Evolutionary conservation across 2,113 vertebrate genomes (phyloP).

Genomic region (Nerophis ophidion): DNA sequence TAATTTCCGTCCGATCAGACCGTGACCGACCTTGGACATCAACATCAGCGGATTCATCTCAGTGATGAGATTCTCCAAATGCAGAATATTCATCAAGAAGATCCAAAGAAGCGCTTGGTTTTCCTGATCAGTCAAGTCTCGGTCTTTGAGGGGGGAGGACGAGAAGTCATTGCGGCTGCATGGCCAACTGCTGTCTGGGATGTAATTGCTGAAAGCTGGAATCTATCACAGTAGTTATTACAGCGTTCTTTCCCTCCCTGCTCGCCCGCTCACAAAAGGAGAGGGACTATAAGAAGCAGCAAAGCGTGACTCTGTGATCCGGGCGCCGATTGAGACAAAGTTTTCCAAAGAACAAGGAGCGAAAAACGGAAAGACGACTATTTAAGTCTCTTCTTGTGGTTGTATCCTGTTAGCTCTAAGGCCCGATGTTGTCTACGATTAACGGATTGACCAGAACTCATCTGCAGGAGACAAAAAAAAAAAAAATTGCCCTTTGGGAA

Average conservation of each 20-base stretch:
- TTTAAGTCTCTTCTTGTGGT: not conserved
- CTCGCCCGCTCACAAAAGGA: not conserved
- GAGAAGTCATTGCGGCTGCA: not conserved
- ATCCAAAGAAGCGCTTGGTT: not conserved
- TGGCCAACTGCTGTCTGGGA: not conserved
- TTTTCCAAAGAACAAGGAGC: too few species aligned
- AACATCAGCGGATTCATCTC: not conserved
- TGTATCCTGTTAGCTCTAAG: not conserved
- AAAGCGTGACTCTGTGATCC: not conserved
- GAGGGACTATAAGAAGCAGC: conserved; percentile 3
- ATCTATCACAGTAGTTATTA: conserved; percentile 8
- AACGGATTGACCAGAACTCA: not conserved
- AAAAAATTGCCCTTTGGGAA: not conserved
- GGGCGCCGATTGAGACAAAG: not conserved
- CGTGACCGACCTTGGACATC: not conserved
- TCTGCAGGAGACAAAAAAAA: not conserved
- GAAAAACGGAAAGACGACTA: not conserved
- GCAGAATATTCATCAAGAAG: not conserved
- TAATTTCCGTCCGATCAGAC: not conserved
- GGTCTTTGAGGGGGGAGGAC: conserved; percentile 1
- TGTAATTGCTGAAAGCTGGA: conserved; percentile 6
- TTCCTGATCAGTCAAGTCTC: not conserved
- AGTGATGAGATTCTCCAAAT: not conserved
- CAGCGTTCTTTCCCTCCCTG: not conserved
- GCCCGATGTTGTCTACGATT: not conserved